Percentiles rank a stretch among this genome's conserved stretches.
Evolutionary conservation across 2,797 vertebrate species (phyloP).

Genomic region (Ibycter americanus): DNA sequence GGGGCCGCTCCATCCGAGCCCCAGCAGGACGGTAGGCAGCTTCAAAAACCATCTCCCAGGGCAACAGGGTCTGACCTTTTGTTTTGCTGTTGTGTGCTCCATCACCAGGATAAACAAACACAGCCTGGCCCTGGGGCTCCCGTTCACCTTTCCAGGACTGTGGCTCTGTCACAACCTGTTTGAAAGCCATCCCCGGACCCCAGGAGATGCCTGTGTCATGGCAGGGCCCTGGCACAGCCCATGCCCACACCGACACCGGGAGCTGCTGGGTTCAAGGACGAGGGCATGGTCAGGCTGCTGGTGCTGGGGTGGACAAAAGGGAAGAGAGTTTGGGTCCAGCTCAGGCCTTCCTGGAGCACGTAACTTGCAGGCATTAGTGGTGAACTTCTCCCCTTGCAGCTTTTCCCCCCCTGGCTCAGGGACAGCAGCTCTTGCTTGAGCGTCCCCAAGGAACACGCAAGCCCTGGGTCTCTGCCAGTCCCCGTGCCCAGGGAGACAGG

Average conservation of each 20-base stretch:
- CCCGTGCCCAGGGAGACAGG: neutral
- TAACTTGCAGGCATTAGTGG: neutral
- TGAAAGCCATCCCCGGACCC: neutral
- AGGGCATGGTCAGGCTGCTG: neutral
- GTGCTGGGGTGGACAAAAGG: neutral
- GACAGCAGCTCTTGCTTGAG: neutral
- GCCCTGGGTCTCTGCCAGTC: neutral
- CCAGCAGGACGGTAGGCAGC: slow-evolving; percentile 27
- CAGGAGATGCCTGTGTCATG: neutral
- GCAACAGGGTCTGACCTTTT: slow-evolving; percentile 71
- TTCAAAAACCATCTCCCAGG: slow-evolving; percentile 68
- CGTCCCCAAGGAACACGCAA: neutral
- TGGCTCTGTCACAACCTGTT: slow-evolving; percentile 63
- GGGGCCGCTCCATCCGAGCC: neutral
- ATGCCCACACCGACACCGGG: rapidly evolving
- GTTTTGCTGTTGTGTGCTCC: slow-evolving; percentile 40
- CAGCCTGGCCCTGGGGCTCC: slow-evolving; percentile 50
- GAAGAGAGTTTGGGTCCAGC: neutral
- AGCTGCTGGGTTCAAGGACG: neutral
- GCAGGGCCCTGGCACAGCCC: neutral
- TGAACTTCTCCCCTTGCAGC: neutral
- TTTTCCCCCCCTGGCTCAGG: neutral
- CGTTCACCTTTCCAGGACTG: slow-evolving; percentile 58
- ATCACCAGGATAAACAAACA: slow-evolving; percentile 60
- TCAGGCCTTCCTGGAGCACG: neutral